Base-by-base conservation (phyloP, 2,888 invertebrate species). In the Dusona sp. region DNA sequence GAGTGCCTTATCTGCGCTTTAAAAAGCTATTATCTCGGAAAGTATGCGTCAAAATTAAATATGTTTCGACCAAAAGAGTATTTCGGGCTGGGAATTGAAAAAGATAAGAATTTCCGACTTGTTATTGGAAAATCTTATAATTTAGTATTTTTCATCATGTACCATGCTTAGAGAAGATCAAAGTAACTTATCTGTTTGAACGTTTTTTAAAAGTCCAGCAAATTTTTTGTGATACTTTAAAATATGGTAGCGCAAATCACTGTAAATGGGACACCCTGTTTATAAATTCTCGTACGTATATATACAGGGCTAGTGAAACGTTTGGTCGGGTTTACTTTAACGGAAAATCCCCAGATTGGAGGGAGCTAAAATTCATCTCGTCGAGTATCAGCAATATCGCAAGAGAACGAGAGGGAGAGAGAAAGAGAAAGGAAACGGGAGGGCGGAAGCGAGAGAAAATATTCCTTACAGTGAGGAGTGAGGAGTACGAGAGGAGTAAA, bases 301-400 rank as follows among this genome's bases (percentile, higher is more conserved):
- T 42, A n/a, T n/a, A 9, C 9, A 22, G 36, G 19, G 51, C 33
- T 54, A 6, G 61, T 16, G 29, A 13, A 61, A 29, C 51, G 64
- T 64, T 42, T 64, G 48, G 25, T 38, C 42, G 73, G 73, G 80
- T 74, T 75, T 77, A 83, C 72, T 79, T 86, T 72, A 83, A 79
- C 79, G 72, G 57, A 73, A 68, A 81, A 79, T 86, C 73, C 64
- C 42, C 68, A 72, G 75, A 81, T 84, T 81, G 42, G 74, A 67
- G 74, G n/a, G 54, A 84, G 67, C 77, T 33, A 42, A 83, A 86
- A 86, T 84, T 81, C 86, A 84, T 86, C 72, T 70, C 38, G 61
- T 73, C 51, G 82, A 79, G 68, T 82, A 85, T 73, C 79, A 72
- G 73, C 72, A 70, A 86, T 86, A 78, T 80, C 83, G 67, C 78